Evolutionary conservation across 1,140 invertebrate genomes (phyloP).

Genomic region (Gonatopus flavifemur): DNA sequence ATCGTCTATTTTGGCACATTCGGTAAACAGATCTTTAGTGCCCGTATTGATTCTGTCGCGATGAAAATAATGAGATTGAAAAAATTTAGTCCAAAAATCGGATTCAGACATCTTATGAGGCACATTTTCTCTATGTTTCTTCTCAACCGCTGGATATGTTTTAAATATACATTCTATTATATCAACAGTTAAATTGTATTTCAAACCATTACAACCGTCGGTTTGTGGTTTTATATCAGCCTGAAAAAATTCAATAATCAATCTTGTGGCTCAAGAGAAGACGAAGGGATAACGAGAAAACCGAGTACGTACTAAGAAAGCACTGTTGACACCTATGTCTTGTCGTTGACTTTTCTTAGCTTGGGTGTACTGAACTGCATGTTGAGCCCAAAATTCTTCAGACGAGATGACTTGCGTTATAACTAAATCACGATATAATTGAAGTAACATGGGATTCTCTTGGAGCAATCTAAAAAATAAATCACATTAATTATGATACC

Average conservation of each 20-base stretch:
- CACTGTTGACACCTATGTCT: constrained; percentile 73
- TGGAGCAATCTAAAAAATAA: constrained; percentile 67
- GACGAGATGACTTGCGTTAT: constrained; percentile 90
- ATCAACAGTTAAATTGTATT: constrained; percentile 96
- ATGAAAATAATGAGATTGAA: constrained; percentile 99
- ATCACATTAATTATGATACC: constrained; percentile 5
- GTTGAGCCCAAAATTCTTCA: constrained; percentile 95
- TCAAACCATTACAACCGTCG: constrained; percentile 94
- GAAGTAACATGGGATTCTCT: constrained; percentile 79
- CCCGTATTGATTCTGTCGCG: constrained; percentile 87
- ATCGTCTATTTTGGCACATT: constrained; percentile 96
- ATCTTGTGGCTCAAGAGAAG: too few species aligned
- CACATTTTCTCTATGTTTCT: constrained; percentile 96
- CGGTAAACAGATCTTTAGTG: constrained; percentile 92
- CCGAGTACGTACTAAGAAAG: constrained; percentile 53
- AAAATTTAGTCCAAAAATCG: constrained; percentile 99
- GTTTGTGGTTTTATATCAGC: constrained; percentile 96
- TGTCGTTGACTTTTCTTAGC: constrained; percentile 72
- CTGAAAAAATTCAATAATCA: constrained; percentile 51
- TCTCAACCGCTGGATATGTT: constrained; percentile 97
- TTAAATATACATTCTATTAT: constrained; percentile 98
- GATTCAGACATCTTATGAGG: constrained; percentile 92
- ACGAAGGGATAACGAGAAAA: too few species aligned
- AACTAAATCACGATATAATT: constrained; percentile 91
- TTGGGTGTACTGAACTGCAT: constrained; percentile 76